Evolutionary conservation across 2,113 vertebrate genomes (phyloP).

Genomic region (Syngnathus scovelli): DNA sequence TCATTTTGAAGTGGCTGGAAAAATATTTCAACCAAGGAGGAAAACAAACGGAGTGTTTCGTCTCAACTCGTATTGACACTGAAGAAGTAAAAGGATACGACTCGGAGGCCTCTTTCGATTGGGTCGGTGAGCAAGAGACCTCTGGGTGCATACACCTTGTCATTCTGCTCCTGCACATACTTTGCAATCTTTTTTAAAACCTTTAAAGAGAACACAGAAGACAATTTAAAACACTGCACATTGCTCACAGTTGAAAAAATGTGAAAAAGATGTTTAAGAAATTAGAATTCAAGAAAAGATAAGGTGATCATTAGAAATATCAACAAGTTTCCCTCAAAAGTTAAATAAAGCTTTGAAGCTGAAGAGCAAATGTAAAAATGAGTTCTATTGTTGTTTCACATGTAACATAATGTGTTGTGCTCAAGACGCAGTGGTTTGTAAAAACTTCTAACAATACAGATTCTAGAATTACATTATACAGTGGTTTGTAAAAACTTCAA

Average conservation of each 20-base stretch:
- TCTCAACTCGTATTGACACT: not conserved
- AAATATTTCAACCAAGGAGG: constrained; percentile 1
- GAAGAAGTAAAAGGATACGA: constrained; percentile 79
- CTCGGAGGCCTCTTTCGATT: constrained; percentile 90
- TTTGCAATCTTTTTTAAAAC: constrained; percentile 94
- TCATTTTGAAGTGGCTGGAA: not conserved
- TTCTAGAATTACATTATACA: not conserved
- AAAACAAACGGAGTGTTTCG: not conserved
- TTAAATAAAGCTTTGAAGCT: not conserved
- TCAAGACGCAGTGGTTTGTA: not conserved
- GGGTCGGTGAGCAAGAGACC: constrained; percentile 92
- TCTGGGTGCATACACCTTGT: constrained; percentile 89
- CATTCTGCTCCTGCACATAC: constrained; percentile 95
- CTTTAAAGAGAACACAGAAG: constrained; percentile 50
- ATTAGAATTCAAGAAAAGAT: not conserved
- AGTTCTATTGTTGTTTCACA: not conserved
- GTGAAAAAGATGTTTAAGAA: not conserved
- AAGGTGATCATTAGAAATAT: not conserved
- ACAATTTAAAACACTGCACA: not conserved
- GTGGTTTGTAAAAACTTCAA: not conserved
- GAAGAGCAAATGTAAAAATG: not conserved
- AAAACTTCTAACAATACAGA: not conserved
- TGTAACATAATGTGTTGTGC: not conserved
- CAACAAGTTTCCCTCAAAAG: not conserved
- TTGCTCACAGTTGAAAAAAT: not conserved